Evolutionary conservation across 2,888 invertebrate species (phyloP).

Genomic region (Eupithecia vulgata): DNA sequence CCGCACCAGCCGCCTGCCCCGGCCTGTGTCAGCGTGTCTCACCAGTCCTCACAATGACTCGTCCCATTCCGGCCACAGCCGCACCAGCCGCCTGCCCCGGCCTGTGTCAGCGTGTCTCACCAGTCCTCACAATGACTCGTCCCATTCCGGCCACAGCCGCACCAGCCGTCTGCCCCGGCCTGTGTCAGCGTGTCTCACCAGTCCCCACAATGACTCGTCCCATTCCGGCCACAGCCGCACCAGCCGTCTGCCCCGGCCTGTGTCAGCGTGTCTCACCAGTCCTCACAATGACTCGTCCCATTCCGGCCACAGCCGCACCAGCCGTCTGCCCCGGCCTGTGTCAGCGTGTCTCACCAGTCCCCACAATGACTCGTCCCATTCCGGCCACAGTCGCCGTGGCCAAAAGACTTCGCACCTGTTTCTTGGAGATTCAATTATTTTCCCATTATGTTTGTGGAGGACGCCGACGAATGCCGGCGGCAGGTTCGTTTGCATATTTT

Average conservation of each 20-base stretch:
- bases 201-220: not conserved
- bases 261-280: not conserved
- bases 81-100: not conserved
- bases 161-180: not conserved
- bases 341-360: not conserved
- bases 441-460: conserved; percentile 19
- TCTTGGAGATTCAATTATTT: conserved; percentile 25
- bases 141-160: not conserved
- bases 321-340: not conserved
- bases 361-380: not conserved
- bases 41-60: no score
- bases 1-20: no score
- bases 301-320: not conserved
- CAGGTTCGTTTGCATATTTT: conserved; percentile 10
- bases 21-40: no score
- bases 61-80: no score
- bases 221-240: not conserved
- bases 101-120: not conserved
- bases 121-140: not conserved
- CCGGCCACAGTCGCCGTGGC: not conserved
- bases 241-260: not conserved
- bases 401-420: conserved; percentile 6
- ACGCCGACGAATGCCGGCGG: not conserved
- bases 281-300: not conserved
- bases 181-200: not conserved